Evolutionary conservation across 2,888 invertebrate genomes (phyloP).

Genomic region (Pemphredon lugubris): DNA sequence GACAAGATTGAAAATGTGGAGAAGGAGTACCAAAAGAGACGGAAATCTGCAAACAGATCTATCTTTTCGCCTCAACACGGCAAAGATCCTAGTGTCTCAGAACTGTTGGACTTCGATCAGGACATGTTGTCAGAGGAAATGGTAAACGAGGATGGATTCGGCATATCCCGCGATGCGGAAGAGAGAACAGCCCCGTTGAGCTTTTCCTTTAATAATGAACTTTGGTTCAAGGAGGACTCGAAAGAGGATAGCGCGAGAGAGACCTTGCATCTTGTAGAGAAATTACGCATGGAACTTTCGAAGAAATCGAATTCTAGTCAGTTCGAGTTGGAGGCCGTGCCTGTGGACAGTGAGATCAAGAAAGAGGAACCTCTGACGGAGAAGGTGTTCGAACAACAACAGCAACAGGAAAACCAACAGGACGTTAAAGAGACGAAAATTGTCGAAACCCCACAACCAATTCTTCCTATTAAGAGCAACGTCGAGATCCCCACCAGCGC

Average conservation of each 20-base stretch:
- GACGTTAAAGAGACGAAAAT: slow-evolving; percentile 43
- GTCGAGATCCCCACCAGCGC: slow-evolving; percentile 41
- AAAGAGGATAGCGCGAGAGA: slow-evolving; percentile 92
- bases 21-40: slow-evolving; percentile 72
- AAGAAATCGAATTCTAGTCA: slow-evolving; percentile 85
- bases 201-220: slow-evolving; percentile 86
- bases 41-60: slow-evolving; percentile 82
- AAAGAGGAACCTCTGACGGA: slow-evolving; percentile 61
- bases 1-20: slow-evolving; percentile 70
- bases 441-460: slow-evolving; percentile 27
- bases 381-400: slow-evolving; percentile 48
- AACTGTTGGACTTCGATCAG: slow-evolving; percentile 85
- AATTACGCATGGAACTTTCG: slow-evolving; percentile 88
- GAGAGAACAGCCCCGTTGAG: slow-evolving; percentile 84
- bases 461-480: slow-evolving; percentile 37
- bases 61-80: slow-evolving; percentile 88
- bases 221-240: slow-evolving; percentile 89
- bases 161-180: slow-evolving; percentile 84
- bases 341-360: slow-evolving; percentile 75
- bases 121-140: slow-evolving; percentile 85
- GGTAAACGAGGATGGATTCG: slow-evolving; percentile 85
- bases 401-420: slow-evolving; percentile 17
- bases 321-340: slow-evolving; percentile 80
- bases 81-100: slow-evolving; percentile 83
- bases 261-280: slow-evolving; percentile 92